Evolutionary conservation across 2,797 vertebrate species (phyloP).

Genomic region (Scleropages formosus): DNA sequence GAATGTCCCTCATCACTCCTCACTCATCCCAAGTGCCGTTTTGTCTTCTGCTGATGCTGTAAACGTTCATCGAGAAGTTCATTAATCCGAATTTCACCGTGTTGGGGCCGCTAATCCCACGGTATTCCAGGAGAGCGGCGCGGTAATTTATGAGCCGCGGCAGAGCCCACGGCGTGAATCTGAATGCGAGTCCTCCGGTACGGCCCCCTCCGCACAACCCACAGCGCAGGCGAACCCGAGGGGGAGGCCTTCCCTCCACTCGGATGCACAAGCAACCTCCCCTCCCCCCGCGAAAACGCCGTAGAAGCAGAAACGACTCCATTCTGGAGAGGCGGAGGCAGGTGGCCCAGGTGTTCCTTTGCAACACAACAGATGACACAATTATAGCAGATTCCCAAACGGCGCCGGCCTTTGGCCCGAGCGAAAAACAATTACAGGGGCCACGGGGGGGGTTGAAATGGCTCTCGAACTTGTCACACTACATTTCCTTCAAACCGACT

Average conservation of each 20-base stretch:
- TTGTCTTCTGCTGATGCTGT: neutral
- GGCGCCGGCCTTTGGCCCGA: slow-evolving; percentile 30
- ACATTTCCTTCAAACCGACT: slow-evolving; percentile 31
- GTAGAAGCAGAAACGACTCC: slow-evolving; percentile 34
- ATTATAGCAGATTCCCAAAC: slow-evolving; percentile 27
- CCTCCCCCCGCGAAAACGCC: slow-evolving; percentile 24
- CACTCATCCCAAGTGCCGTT: neutral
- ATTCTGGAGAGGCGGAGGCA: slow-evolving; percentile 25
- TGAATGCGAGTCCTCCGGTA: too few species aligned
- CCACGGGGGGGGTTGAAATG: slow-evolving; percentile 26
- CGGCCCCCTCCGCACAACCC: too few species aligned
- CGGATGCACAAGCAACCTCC: slow-evolving; percentile 37
- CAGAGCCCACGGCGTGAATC: neutral
- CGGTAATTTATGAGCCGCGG: neutral
- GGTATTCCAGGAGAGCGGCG: slow-evolving; percentile 4
- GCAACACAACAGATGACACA: slow-evolving; percentile 36
- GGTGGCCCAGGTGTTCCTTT: slow-evolving; percentile 36
- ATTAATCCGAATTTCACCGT: neutral
- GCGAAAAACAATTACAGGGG: slow-evolving; percentile 21
- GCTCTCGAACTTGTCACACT: slow-evolving; percentile 34
- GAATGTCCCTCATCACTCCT: neutral
- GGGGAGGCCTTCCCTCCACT: slow-evolving; percentile 31
- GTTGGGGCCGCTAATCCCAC: neutral
- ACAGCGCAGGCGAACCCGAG: slow-evolving; percentile 12
- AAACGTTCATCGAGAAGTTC: neutral